phyloP scores from a whole-genome alignment of 2,888 invertebrate species.

The Acronicta psi region DNA sequence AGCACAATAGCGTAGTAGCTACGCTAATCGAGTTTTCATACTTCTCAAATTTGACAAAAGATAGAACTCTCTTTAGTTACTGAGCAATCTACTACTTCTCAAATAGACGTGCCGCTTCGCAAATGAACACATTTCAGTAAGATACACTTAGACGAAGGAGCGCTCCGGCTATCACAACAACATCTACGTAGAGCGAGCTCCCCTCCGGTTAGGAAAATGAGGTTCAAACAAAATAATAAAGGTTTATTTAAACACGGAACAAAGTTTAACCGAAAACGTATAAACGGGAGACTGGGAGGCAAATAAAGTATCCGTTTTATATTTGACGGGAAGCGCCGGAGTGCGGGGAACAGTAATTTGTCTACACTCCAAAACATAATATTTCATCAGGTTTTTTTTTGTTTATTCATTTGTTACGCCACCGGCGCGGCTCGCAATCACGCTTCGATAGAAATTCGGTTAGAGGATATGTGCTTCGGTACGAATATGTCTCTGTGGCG shows the following conservation, averaged over 20 bases:
- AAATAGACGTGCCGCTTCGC: background rate
- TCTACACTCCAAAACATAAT: constrained; percentile 59
- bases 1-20: background rate
- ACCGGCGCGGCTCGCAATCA: constrained; percentile 52
- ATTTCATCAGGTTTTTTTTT: constrained; percentile 56
- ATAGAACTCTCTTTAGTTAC: background rate
- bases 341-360: constrained; percentile 54
- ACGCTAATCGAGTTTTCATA: constrained; percentile 1
- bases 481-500: constrained; percentile 32
- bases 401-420: constrained; percentile 54
- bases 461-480: constrained; percentile 36
- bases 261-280: constrained; percentile 57
- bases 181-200: constrained; percentile 21
- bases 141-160: constrained; percentile 3
- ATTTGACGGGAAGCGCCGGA: constrained; percentile 54
- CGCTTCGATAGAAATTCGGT: constrained; percentile 56
- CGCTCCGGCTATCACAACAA: constrained; percentile 7
- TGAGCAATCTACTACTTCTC: background rate
- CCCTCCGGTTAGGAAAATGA: constrained; percentile 56
- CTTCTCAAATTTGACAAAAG: background rate
- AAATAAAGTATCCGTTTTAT: constrained; percentile 60
- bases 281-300: constrained; percentile 51
- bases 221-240: constrained; percentile 61
- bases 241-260: constrained; percentile 61
- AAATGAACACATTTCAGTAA: constrained; percentile 12